These are phyloP conservation scores for Eumeta japonica DNA, from an alignment of 1,140 invertebrate genomes.

Conservation along the genomic window DNA sequence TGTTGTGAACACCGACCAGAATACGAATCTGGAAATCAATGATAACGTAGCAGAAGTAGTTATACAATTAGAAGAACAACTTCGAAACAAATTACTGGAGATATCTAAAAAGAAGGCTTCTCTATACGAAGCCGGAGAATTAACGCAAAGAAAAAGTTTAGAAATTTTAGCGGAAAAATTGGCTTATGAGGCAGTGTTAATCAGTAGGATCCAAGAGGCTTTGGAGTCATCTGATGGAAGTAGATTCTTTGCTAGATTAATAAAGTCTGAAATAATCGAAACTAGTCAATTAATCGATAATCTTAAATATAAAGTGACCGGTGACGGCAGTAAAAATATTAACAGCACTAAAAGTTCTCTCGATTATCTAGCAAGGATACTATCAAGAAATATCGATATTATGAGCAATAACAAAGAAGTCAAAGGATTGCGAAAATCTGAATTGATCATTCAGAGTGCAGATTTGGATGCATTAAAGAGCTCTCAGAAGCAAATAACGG, in stretches of 20 bases:
- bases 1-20: slow-evolving; percentile 45
- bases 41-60: slow-evolving; percentile 64
- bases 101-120: slow-evolving; percentile 63
- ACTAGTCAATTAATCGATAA: slow-evolving; percentile 71
- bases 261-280: slow-evolving; percentile 66
- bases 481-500: slow-evolving; percentile 62
- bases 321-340: slow-evolving; percentile 56
- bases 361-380: slow-evolving; percentile 65
- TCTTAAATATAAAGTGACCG: slow-evolving; percentile 65
- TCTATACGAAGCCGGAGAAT: slow-evolving; percentile 62
- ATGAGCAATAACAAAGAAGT: slow-evolving; percentile 29
- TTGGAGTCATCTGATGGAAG: slow-evolving; percentile 55
- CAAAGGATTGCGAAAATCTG: slow-evolving; percentile 24
- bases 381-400: slow-evolving; percentile 61
- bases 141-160: slow-evolving; percentile 65
- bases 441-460: slow-evolving; percentile 41
- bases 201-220: slow-evolving; percentile 62
- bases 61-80: slow-evolving; percentile 63
- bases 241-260: slow-evolving; percentile 57
- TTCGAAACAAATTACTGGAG: slow-evolving; percentile 65
- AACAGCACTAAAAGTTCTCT: slow-evolving; percentile 56
- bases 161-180: slow-evolving; percentile 73
- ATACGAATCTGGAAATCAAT: slow-evolving; percentile 46
- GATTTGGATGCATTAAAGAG: slow-evolving; percentile 61
- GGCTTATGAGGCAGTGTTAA: slow-evolving; percentile 71